Conservation (phyloP, 2,888 invertebrate genomes). For the Leucophenga maculata region DNA sequence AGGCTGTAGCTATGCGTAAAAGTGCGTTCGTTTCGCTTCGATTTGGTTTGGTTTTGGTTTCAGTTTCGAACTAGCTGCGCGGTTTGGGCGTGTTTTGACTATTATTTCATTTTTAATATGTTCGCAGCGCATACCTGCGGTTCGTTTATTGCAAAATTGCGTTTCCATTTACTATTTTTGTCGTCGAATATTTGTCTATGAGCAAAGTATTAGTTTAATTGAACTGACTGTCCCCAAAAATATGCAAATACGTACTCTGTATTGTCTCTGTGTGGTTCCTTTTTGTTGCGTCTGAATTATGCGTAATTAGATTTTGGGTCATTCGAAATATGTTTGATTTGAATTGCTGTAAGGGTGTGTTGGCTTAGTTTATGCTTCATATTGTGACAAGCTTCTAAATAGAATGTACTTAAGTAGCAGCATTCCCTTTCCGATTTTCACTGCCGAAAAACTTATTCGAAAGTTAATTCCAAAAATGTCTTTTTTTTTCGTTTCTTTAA, state of each 20-base stretch:
- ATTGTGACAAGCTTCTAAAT: background rate
- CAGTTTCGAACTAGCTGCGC: background rate
- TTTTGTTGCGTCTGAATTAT: background rate
- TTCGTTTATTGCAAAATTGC: constrained; percentile 21
- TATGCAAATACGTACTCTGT: constrained; percentile 2
- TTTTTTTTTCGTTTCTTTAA: no score
- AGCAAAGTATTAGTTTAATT: constrained; percentile 5
- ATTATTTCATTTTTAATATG: constrained; percentile 4
- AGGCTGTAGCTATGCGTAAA: background rate
- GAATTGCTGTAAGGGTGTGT: background rate
- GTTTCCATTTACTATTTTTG: constrained; percentile 13
- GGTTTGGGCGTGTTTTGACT: constrained; percentile 2
- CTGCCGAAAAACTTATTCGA: no score
- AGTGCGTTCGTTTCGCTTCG: background rate
- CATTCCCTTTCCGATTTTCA: no score
- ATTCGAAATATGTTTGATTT: background rate
- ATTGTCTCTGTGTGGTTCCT: background rate
- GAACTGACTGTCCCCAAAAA: constrained; percentile 16
- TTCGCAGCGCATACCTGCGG: constrained; percentile 1
- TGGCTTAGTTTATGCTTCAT: background rate
- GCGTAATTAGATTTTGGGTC: background rate
- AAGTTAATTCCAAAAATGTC: no score
- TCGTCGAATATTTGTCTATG: background rate
- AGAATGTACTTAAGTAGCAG: no score
- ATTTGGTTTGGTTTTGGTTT: background rate